These are phyloP conservation scores for Drosophila cyrtoloma DNA, from an alignment of 2,888 invertebrate genomes.

Conservation along the genomic window DNA sequence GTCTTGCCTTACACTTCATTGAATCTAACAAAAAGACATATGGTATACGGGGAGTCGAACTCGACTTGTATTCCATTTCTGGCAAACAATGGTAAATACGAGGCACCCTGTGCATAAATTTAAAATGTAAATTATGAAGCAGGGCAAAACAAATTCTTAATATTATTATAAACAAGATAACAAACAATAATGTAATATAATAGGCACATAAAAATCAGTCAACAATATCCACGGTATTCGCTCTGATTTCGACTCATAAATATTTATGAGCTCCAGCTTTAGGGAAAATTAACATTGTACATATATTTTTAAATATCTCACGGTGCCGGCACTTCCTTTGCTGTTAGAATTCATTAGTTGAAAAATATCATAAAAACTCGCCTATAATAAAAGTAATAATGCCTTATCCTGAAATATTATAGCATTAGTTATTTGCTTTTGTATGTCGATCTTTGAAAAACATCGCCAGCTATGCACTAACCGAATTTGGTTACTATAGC, in stretches of 20 bases:
- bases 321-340: constrained; percentile 45
- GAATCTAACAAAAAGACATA: constrained; percentile 37
- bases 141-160: constrained; percentile 44
- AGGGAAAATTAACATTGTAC: not conserved
- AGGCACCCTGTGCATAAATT: constrained; percentile 50
- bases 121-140: constrained; percentile 63
- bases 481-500: not conserved
- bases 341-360: constrained; percentile 48
- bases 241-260: constrained; percentile 45
- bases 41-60: not conserved
- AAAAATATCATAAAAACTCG: constrained; percentile 5
- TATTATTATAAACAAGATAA: constrained; percentile 64
- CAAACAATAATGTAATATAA: constrained; percentile 64
- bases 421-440: not conserved
- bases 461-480: not conserved
- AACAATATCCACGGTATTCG: constrained; percentile 32
- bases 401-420: not conserved
- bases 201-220: constrained; percentile 50
- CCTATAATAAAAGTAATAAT: constrained; percentile 1
- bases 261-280: constrained; percentile 54
- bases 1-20: constrained; percentile 62
- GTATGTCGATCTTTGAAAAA: not conserved
- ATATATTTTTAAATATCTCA: constrained; percentile 18
- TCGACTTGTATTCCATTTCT: constrained; percentile 6
- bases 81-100: constrained; percentile 16